Percentiles rank a stretch among this genome's conserved stretches.
Evolutionary conservation across 1,140 invertebrate species (phyloP).

Genomic region (Artemia franciscana): DNA sequence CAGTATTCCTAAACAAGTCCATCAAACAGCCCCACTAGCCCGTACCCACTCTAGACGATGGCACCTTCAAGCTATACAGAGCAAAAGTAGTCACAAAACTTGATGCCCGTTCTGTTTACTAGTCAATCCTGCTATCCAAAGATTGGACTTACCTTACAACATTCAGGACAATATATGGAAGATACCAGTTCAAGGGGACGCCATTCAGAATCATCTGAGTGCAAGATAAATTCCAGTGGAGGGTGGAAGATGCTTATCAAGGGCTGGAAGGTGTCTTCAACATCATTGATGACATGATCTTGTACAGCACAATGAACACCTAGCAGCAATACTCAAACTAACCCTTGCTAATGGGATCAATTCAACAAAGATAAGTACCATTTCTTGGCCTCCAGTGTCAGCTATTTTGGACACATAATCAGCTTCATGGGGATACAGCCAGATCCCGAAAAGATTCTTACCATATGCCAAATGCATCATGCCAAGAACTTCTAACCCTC

Average conservation of each 20-base stretch:
- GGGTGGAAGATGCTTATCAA: neutral
- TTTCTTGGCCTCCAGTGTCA: neutral
- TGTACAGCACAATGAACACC: neutral
- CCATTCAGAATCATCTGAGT: neutral
- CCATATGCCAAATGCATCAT: conserved; percentile 10
- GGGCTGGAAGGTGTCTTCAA: neutral
- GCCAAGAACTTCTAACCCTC: neutral
- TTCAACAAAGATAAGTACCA: conserved; percentile 1
- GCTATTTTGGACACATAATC: conserved; percentile 8
- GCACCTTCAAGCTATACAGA: neutral
- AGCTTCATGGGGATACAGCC: neutral
- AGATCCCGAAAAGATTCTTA: conserved; percentile 8
- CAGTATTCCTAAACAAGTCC: neutral
- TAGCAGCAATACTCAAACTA: neutral
- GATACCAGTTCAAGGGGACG: neutral
- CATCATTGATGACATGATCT: neutral
- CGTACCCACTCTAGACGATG: neutral
- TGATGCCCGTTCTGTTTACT: neutral
- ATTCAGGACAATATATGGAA: neutral
- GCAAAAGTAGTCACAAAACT: neutral
- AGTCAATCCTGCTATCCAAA: neutral
- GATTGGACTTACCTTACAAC: neutral
- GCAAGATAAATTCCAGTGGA: neutral
- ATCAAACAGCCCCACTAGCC: neutral
- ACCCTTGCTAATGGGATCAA: neutral